Base-by-base conservation (phyloP, 2,797 vertebrate species). In the Eidolon dupreanum region DNA sequence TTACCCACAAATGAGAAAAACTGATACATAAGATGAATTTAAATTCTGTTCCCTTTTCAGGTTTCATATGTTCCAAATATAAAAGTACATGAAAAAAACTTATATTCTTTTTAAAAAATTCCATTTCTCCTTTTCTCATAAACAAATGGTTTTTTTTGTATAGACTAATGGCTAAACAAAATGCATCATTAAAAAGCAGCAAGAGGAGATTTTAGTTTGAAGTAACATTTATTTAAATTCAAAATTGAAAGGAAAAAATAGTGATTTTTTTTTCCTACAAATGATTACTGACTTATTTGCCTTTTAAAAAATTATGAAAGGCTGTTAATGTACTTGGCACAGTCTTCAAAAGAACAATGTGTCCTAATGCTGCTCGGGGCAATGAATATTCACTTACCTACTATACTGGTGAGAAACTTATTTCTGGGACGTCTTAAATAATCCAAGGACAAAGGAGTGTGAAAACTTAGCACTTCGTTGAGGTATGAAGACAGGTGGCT, bases 401-500 rank as follows among this genome's bases (percentile, higher is more conserved):
- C 36, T 89, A 43, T 78, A 84, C 51, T 93, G 93, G 81, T 92
- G 78, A 88, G 78, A 97, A 96, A 98, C 98, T 90, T 96, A 94
- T 78, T 93, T 96, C 86, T 92, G 85, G 77, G 68, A 95, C 38
- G 65, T 97, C 88, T 97, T 92, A 89, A 98, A 97, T 95, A 97
- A 97, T 96, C 95, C 98, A 98, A 97, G 96, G 98, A 98, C 97
- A 97, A 97, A 66, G 97, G 98, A 89, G 97, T 97, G 98, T 93
- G 97, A 93, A 93, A 96, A 96, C 63, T 98, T 98, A 98, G 90
- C 96, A 93, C 98, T 98, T 98, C 94, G 98, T 98, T 98, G 98
- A 99, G 68, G 94, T 93, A 98, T 91, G 82, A 98, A 97, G 97
- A 97, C 16, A 83, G 89, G 88, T 96, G 93, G 93, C 43, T 94